phyloP scores from a whole-genome alignment of 2,888 invertebrate genomes.

The Temnothorax unifasciatus region DNA sequence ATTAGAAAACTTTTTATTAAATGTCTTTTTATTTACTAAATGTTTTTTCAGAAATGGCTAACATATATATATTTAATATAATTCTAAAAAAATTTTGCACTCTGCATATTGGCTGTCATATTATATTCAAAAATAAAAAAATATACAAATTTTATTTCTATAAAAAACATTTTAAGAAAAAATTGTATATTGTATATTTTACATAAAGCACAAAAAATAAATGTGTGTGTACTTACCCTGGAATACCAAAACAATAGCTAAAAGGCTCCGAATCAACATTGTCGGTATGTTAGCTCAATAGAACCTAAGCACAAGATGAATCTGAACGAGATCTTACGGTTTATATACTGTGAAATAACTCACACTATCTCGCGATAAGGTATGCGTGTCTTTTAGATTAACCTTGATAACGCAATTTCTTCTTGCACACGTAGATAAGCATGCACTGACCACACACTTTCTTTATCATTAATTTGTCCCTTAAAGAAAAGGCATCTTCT shows the following conservation, averaged over 20 bases:
- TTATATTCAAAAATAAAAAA: not conserved
- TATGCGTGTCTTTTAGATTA: constrained; percentile 44
- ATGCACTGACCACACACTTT: not conserved
- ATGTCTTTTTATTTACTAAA: not conserved
- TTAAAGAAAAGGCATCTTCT: not conserved
- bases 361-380: constrained; percentile 55
- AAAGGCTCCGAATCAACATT: constrained; percentile 72
- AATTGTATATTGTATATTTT: not conserved
- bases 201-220: too few relatives aligned
- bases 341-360: constrained; percentile 64
- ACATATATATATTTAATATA: not conserved
- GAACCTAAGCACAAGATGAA: constrained; percentile 18
- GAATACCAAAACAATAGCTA: constrained; percentile 67
- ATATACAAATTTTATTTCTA: not conserved
- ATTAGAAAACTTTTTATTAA: not conserved
- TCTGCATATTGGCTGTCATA: not conserved
- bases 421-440: constrained; percentile 25
- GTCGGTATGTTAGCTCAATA: constrained; percentile 26
- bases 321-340: constrained; percentile 14
- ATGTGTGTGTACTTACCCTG: constrained; percentile 73
- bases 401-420: constrained; percentile 58
- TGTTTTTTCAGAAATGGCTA: not conserved
- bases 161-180: not conserved
- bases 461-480: not conserved
- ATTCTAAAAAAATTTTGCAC: not conserved